Evolutionary conservation across 2,888 invertebrate genomes (phyloP).

Genomic region (Pollenia amentaria): DNA sequence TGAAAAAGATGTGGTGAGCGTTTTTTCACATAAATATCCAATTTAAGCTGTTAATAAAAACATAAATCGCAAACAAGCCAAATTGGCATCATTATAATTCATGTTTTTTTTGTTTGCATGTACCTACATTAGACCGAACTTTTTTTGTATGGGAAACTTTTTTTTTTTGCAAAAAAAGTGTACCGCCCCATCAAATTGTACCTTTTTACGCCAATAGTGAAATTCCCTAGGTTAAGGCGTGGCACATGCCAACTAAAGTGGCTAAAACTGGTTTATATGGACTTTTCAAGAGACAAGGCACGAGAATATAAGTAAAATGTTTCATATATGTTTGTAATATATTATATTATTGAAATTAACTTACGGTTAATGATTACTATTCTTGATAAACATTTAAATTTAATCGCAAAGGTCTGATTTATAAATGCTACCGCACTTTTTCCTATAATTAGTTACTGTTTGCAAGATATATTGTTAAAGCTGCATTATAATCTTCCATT

Average conservation of each 20-base stretch:
- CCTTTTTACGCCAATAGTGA: slow-evolving; percentile 20
- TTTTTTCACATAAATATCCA: too few species aligned
- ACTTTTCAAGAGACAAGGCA: too few species aligned
- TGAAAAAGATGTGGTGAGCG: too few species aligned
- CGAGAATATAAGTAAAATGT: too few species aligned
- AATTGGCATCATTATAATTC: too few species aligned
- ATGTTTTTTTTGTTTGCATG: too few species aligned
- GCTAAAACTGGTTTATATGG: too few species aligned
- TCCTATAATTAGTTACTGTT: slow-evolving; percentile 29
- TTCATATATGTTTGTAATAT: too few species aligned
- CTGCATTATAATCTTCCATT: slow-evolving; percentile 33
- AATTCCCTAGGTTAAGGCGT: slow-evolving; percentile 18
- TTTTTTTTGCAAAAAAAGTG: slow-evolving; percentile 9
- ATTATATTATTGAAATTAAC: slow-evolving; percentile 13
- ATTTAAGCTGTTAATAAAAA: too few species aligned
- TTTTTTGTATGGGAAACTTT: not conserved
- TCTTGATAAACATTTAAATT: slow-evolving; percentile 31
- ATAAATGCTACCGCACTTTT: slow-evolving; percentile 33
- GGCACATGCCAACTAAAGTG: slow-evolving; percentile 22
- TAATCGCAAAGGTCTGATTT: slow-evolving; percentile 39
- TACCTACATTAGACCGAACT: too few species aligned
- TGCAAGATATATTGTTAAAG: slow-evolving; percentile 30
- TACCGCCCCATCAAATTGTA: not conserved
- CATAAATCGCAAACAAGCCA: too few species aligned
- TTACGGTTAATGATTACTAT: too few species aligned